Evolutionary conservation across 1,140 invertebrate genomes (phyloP).

Genomic region (Probaryconus sp.): DNA sequence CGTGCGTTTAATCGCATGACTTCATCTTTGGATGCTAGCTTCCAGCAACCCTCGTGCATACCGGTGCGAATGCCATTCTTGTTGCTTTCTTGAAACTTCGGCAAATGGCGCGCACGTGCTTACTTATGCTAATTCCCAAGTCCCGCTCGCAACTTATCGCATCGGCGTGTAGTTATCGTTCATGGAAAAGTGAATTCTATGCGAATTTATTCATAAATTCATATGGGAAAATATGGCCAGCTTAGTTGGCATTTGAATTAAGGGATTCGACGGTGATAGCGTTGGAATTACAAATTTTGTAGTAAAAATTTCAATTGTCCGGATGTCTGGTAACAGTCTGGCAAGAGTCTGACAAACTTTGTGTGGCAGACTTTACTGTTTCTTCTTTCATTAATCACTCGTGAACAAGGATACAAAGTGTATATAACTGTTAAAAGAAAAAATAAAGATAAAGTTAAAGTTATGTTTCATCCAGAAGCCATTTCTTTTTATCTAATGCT

Average conservation of each 20-base stretch:
- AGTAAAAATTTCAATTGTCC: too few species aligned
- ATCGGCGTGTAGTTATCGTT: slow-evolving; percentile 1
- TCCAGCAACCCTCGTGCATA: slow-evolving; percentile 61
- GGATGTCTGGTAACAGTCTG: too few species aligned
- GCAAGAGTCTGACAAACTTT: too few species aligned
- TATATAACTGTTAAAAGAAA: too few species aligned
- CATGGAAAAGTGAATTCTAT: slow-evolving; percentile 29
- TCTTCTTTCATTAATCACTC: too few species aligned
- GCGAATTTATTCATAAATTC: slow-evolving; percentile 44
- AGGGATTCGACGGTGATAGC: too few species aligned
- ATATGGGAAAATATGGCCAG: slow-evolving; percentile 20
- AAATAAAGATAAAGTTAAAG: too few species aligned
- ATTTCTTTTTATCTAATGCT: too few species aligned
- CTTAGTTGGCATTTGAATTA: background rate
- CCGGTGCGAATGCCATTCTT: slow-evolving; percentile 50
- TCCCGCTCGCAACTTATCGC: slow-evolving; percentile 16
- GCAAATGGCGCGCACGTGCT: slow-evolving; percentile 45
- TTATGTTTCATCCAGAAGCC: too few species aligned
- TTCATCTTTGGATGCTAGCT: slow-evolving; percentile 61
- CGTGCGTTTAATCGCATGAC: slow-evolving; percentile 70
- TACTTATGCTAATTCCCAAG: slow-evolving; percentile 41
- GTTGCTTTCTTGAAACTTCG: slow-evolving; percentile 44
- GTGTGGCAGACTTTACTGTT: too few species aligned
- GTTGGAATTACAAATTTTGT: too few species aligned
- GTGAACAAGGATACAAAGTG: too few species aligned